Percentiles rank a stretch among this genome's conserved stretches.
These are phyloP conservation scores for Tenthredo livida DNA, from an alignment of 2,888 invertebrate species.

Conservation along the genomic window DNA sequence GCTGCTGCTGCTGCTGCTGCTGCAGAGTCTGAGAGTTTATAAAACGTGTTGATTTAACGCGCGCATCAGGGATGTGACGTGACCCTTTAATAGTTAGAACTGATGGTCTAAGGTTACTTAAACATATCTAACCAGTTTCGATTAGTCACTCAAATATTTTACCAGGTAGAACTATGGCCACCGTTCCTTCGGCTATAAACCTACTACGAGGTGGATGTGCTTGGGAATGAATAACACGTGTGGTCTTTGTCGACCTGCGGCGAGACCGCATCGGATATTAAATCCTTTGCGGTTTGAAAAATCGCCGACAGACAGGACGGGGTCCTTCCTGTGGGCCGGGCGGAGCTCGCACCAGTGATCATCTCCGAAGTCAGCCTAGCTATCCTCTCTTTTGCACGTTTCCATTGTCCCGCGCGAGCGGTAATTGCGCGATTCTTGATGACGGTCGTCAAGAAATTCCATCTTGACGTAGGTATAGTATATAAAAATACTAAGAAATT, in stretches of 20 bases:
- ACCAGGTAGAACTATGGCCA: constrained; percentile 44
- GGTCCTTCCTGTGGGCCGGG: constrained; percentile 42
- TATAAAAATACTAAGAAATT: constrained; percentile 23
- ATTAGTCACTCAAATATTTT: constrained; percentile 51
- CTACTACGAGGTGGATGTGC: constrained; percentile 6
- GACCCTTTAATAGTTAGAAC: constrained; percentile 49
- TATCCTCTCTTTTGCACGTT: constrained; percentile 41
- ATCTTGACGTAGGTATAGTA: constrained; percentile 16
- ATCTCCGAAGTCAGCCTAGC: constrained; percentile 36
- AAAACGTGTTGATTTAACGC: constrained; percentile 47
- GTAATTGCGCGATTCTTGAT: constrained; percentile 35
- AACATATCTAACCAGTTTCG: constrained; percentile 51
- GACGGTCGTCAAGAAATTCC: constrained; percentile 36
- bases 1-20: too few relatives aligned
- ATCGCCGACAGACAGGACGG: constrained; percentile 48
- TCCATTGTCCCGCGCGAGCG: constrained; percentile 38
- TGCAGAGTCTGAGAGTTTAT: constrained; percentile 6
- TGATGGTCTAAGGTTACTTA: constrained; percentile 44
- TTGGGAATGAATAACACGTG: constrained; percentile 51
- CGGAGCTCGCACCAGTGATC: constrained; percentile 38
- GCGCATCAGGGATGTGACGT: constrained; percentile 49
- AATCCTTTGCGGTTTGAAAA: constrained; percentile 51
- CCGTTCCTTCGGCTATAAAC: constrained; percentile 3
- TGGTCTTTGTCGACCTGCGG: constrained; percentile 46
- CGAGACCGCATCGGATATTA: constrained; percentile 48